Conservation (phyloP, 2,797 vertebrate genomes). For the Oreochromis grahami region DNA sequence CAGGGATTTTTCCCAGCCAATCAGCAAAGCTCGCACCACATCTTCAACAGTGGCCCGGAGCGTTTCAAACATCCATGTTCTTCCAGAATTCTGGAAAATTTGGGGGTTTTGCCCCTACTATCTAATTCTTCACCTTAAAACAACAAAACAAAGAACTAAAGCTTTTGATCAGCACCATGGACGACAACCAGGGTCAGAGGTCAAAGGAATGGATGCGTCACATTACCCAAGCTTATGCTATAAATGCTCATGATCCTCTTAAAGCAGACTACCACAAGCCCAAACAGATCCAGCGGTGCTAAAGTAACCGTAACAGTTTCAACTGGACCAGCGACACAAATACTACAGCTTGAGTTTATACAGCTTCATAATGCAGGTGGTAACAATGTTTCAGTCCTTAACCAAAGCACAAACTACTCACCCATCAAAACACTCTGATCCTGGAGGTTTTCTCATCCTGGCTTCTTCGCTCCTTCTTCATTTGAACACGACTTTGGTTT, state of each 20-base stretch:
- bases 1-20: not conserved
- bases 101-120: not conserved
- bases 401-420: accelerated
- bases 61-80: not conserved
- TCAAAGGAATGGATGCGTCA: not conserved
- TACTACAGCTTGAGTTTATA: accelerated
- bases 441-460: not conserved
- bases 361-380: not conserved
- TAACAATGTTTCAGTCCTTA: not conserved
- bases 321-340: not conserved
- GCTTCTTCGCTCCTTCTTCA: not conserved
- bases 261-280: accelerated
- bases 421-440: not conserved
- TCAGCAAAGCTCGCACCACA: not conserved
- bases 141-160: not conserved
- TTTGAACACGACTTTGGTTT: not conserved
- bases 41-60: not conserved
- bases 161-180: not conserved
- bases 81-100: not conserved
- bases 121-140: accelerated
- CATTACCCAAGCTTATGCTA: not conserved
- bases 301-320: not conserved
- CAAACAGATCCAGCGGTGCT: not conserved
- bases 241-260: not conserved
- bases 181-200: not conserved